These are phyloP conservation scores for Hecatera dysodea DNA, from an alignment of 2,888 invertebrate genomes.

Conservation along the genomic window DNA sequence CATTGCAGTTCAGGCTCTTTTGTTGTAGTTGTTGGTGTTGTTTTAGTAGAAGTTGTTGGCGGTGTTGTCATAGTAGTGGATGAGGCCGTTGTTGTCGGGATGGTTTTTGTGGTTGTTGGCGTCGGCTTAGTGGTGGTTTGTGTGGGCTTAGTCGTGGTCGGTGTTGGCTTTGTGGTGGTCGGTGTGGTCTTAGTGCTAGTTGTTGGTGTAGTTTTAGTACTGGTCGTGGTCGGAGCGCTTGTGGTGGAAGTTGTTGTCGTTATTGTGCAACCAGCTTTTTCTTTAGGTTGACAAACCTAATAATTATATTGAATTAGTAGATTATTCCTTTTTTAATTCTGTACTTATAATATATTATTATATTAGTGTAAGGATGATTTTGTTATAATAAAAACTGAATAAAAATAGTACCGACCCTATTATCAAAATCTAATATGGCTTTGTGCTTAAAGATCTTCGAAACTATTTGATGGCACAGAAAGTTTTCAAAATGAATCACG, in stretches of 20 bases:
- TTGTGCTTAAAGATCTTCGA: too few relatives aligned
- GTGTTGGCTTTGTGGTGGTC: background rate
- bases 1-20: background rate
- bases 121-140: background rate
- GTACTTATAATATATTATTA: background rate
- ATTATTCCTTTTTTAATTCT: background rate
- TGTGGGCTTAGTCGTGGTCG: background rate
- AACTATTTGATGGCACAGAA: too few relatives aligned
- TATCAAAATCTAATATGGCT: too few relatives aligned
- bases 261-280: background rate
- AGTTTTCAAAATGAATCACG: too few relatives aligned
- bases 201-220: background rate
- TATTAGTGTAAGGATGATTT: too few relatives aligned
- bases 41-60: background rate
- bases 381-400: too few relatives aligned
- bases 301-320: background rate
- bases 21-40: background rate
- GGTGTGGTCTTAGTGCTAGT: background rate
- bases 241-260: background rate
- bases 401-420: too few relatives aligned
- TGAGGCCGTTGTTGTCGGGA: background rate
- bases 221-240: background rate
- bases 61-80: background rate
- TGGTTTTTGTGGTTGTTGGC: background rate
- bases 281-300: conserved; percentile 16